These are phyloP conservation scores for Rhimphoctona megacephalus DNA, from an alignment of 2,888 invertebrate genomes.

Conservation along the genomic window DNA sequence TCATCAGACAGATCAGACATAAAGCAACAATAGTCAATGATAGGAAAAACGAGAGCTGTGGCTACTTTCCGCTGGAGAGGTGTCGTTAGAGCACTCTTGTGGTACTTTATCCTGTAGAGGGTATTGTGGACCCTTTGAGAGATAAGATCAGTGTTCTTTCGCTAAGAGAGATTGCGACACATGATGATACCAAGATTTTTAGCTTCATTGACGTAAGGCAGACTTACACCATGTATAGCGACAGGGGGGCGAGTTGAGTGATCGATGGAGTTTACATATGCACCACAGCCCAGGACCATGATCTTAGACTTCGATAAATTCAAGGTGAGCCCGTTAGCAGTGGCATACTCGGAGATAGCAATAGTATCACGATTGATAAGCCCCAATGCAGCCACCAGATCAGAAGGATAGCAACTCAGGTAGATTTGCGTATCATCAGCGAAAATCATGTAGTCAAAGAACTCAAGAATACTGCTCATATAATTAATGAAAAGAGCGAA, in stretches of 20 bases:
- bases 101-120: neutral
- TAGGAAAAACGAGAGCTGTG: neutral
- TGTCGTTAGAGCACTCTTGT: neutral
- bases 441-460: constrained; percentile 1
- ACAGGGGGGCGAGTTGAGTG: neutral
- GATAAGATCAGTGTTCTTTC: neutral
- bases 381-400: neutral
- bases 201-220: neutral
- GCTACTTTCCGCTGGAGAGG: neutral
- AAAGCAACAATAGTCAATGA: constrained; percentile 21
- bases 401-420: neutral
- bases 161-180: neutral
- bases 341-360: neutral
- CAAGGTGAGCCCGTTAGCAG: neutral
- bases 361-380: neutral
- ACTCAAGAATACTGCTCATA: neutral
- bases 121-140: neutral
- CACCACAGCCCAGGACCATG: neutral
- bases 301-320: neutral
- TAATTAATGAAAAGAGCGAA: constrained; percentile 25
- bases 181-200: neutral
- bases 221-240: fast-evolving
- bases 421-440: constrained; percentile 18
- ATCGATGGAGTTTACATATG: neutral
- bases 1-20: neutral